Base-by-base conservation (phyloP, 23 tunicate species). In the Styela plicata region DNA sequence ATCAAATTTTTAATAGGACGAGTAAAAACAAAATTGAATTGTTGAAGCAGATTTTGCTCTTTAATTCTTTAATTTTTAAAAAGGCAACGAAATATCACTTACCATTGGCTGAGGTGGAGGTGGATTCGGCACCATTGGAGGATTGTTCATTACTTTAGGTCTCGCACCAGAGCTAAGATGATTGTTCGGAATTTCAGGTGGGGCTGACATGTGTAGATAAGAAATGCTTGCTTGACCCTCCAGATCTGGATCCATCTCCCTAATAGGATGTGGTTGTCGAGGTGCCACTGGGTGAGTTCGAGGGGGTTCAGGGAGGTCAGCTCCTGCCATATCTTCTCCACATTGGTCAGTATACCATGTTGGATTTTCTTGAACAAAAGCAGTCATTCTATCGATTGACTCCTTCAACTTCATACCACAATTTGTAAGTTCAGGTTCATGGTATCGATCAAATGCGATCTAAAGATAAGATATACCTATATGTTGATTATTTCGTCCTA, bases 401-500 rank as follows among this genome's bases (percentile, higher is more conserved):
- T 74, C 69, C 32, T 83, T 83, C 33, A 83, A 63, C 16, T 52
- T 73, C 34, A 23, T 34, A 2, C 87, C 87, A 31, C 69, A 83
- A 2, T 21, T 52, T 57, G 80, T 83, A 2, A 83, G 52, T 23
- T 35, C 73, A 0, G 87, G 87, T 32, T 83, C 78, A n/a, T 29
- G 52, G 65, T 74, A 83, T 22, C 80, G 78, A 1, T 73, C 80
- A 33, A 74, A 74, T 5, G 69, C 80, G 21, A 57, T 76, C 81
- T 76, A 28, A 0, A n/a, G 16, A n/a, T n/a, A n/a, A n/a, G n/a
- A n/a, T n/a, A n/a, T n/a, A n/a, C n/a, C n/a, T n/a, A n/a, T n/a
- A n/a, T n/a, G n/a, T n/a, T n/a, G n/a, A n/a, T n/a, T n/a, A n/a
- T n/a, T n/a, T n/a, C n/a, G n/a, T n/a, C n/a, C n/a, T n/a, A n/a